Percentiles rank a stretch among this genome's conserved stretches.
phyloP scores from a whole-genome alignment of 64 coral and sea anemone species.

The Trachythela sp. region DNA sequence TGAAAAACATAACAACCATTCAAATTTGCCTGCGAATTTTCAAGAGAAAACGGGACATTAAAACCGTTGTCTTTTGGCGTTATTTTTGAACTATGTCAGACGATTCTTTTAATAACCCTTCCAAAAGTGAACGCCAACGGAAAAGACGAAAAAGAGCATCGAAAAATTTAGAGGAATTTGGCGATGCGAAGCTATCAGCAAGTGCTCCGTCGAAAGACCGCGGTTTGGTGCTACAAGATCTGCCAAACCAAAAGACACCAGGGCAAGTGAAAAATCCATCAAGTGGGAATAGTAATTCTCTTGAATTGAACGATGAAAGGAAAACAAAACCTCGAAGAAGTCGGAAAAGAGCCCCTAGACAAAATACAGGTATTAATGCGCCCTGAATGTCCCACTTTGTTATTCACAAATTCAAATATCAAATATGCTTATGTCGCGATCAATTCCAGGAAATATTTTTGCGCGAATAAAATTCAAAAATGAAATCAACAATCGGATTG shows the following conservation, averaged over 20 bases:
- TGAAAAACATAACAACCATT: too few species aligned
- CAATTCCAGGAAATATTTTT: too few species aligned
- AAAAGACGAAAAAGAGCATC: neutral
- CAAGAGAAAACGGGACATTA: neutral
- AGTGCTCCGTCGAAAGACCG: neutral
- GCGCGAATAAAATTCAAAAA: too few species aligned
- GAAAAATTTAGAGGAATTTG: neutral
- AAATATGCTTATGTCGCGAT: too few species aligned
- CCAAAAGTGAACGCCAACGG: neutral
- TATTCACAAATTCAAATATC: too few species aligned
- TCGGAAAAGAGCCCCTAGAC: neutral
- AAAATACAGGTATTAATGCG: neutral
- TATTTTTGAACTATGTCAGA: neutral
- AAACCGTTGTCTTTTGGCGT: neutral
- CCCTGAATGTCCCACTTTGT: too few species aligned
- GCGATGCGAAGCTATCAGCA: neutral
- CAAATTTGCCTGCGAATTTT: too few species aligned
- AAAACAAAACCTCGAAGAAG: neutral
- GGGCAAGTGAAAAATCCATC: neutral
- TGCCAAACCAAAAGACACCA: neutral
- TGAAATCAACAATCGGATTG: too few species aligned
- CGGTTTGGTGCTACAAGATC: neutral
- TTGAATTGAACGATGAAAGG: neutral
- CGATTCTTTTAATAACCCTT: neutral
- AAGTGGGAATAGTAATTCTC: conserved; percentile 21